Evolutionary conservation across 53 echinoderm and acorn worm species (phyloP).

Genomic region (Antedon mediterranea): DNA sequence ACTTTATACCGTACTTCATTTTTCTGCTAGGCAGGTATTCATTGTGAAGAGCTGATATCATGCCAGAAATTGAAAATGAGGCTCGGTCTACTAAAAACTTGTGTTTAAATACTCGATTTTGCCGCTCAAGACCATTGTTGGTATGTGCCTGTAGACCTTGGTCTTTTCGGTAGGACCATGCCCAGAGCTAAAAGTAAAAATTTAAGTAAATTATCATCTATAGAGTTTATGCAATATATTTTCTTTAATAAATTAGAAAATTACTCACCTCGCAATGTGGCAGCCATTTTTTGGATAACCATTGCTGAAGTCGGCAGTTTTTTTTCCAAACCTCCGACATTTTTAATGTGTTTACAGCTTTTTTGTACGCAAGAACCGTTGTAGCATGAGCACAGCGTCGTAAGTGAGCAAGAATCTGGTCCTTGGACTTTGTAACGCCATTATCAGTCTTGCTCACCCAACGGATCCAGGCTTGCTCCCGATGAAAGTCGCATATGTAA

Average conservation of each 20-base stretch:
- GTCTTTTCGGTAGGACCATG: not conserved
- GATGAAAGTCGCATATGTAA: conserved; percentile 24
- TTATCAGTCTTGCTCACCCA: conserved; percentile 22
- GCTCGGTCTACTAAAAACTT: not conserved
- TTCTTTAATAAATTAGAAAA: too few relatives aligned
- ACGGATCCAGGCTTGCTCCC: conserved; percentile 18
- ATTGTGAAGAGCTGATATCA: not conserved
- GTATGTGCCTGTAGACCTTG: not conserved
- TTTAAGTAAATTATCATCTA: too few relatives aligned
- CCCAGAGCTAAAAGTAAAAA: conserved; percentile 6
- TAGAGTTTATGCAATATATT: too few relatives aligned
- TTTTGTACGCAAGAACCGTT: not conserved
- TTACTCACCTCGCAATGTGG: conserved; percentile 10
- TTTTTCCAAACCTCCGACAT: conserved; percentile 1
- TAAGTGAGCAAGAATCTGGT: not conserved
- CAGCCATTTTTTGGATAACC: conserved; percentile 2
- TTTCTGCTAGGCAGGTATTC: conserved; percentile 9
- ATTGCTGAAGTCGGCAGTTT: not conserved
- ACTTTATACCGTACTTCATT: not conserved
- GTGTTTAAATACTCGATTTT: conserved; percentile 3
- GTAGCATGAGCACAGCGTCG: conserved; percentile 9
- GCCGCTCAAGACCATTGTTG: conserved; percentile 7
- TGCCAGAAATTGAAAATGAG: not conserved
- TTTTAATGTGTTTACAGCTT: not conserved
- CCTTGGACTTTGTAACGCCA: conserved; percentile 10